A percentile compares a stretch with the other conserved stretches of the same genome.
Evolutionary conservation across 37 sponge, comb jelly and placozoan species (phyloP).

Genomic region (Amphimedon queenslandica): DNA sequence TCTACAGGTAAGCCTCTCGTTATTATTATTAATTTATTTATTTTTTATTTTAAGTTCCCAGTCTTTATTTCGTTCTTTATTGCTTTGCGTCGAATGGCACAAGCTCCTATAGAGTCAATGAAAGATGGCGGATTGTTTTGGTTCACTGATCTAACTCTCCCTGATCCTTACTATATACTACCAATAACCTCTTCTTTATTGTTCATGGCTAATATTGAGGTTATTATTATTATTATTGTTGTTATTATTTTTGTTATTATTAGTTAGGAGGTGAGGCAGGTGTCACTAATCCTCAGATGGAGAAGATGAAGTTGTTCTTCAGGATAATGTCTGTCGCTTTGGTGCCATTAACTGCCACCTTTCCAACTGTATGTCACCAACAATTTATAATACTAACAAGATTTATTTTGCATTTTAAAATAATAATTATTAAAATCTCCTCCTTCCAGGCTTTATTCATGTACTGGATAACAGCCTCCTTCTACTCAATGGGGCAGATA

Average conservation of each 20-base stretch:
- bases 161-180: constrained; percentile 78
- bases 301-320: constrained; percentile 51
- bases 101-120: constrained; percentile 67
- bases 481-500: constrained; percentile 44
- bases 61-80: constrained; percentile 75
- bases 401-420: too few relatives aligned
- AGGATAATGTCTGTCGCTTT: constrained; percentile 35
- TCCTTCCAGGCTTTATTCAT: constrained; percentile 58
- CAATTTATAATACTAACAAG: too few relatives aligned
- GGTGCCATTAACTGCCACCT: constrained; percentile 50
- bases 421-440: not conserved
- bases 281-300: constrained; percentile 40
- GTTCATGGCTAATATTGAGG: constrained; percentile 65
- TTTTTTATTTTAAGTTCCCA: constrained; percentile 25
- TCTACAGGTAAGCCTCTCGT: constrained; percentile 27
- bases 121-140: constrained; percentile 72
- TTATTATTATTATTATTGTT: too few relatives aligned
- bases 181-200: constrained; percentile 56
- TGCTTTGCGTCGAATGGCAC: constrained; percentile 67
- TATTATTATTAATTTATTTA: too few relatives aligned
- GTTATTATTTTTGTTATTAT: too few relatives aligned
- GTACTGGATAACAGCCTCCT: constrained; percentile 68
- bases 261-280: constrained; percentile 81
- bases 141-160: constrained; percentile 74
- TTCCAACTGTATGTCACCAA: constrained; percentile 68